These are phyloP conservation scores for Patella vulgata DNA, from an alignment of 1,140 invertebrate species.

Conservation along the genomic window DNA sequence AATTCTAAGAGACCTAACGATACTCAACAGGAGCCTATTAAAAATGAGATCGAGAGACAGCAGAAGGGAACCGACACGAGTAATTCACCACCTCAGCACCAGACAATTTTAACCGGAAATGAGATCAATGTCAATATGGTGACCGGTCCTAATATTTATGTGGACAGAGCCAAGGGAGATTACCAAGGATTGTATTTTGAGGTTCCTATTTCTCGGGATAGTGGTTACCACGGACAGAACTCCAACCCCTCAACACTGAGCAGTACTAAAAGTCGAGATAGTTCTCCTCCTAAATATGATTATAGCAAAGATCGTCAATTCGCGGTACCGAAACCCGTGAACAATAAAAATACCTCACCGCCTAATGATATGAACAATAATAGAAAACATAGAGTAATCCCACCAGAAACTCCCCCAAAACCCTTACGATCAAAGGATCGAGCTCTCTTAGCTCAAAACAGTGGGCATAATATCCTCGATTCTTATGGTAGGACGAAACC, in stretches of 20 bases:
- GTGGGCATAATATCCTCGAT: not conserved
- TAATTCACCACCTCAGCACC: constrained; percentile 11
- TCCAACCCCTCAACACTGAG: constrained; percentile 20
- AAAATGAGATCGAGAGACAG: not conserved
- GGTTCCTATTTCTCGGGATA: too few relatives aligned
- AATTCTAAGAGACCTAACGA: constrained; percentile 10
- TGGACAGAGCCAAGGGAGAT: constrained; percentile 20
- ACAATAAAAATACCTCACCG: too few relatives aligned
- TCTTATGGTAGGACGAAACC: not conserved
- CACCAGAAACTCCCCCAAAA: not conserved
- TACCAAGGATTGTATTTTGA: constrained; percentile 2
- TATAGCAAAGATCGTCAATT: not conserved
- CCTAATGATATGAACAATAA: too few relatives aligned
- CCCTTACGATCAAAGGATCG: not conserved
- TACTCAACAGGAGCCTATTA: constrained; percentile 1
- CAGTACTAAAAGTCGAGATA: constrained; percentile 18
- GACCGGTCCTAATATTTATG: constrained; percentile 24
- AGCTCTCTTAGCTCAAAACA: not conserved
- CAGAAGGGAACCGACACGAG: constrained; percentile 1
- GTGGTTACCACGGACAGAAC: constrained; percentile 3
- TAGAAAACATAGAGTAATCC: not conserved
- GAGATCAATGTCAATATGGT: constrained; percentile 27
- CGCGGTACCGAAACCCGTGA: not conserved
- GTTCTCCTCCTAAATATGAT: constrained; percentile 24
- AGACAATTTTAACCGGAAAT: constrained; percentile 16